A percentile compares a stretch with the other conserved stretches of the same genome.
These are phyloP conservation scores for Sebastolobus altivelis DNA, from an alignment of 2,797 vertebrate species.

Conservation along the genomic window DNA sequence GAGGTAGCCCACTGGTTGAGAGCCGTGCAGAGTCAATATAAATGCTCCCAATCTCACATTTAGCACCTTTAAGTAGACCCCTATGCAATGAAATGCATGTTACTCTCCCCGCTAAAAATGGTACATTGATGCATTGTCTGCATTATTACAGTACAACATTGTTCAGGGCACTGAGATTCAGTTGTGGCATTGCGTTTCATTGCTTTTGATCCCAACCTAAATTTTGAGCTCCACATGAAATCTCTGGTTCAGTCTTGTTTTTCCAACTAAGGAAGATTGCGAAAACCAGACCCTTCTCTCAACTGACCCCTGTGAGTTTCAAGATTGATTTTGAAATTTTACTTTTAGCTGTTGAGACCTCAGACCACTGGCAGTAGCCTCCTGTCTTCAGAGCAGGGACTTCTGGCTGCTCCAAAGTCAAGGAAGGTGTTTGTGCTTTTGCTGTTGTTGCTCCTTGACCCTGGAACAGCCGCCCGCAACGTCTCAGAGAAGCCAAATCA, in stretches of 20 bases:
- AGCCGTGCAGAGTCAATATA: too few species aligned
- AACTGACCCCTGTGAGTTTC: not conserved
- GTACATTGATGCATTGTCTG: not conserved
- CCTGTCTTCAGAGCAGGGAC: not conserved
- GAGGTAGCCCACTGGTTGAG: too few species aligned
- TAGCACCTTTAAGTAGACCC: not conserved
- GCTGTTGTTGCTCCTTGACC: not conserved
- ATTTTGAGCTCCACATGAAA: not conserved
- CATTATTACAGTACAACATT: not conserved
- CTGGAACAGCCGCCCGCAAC: not conserved
- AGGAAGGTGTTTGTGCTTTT: not conserved
- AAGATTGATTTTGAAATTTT: not conserved
- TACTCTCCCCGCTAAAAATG: not conserved
- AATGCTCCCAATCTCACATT: too few species aligned
- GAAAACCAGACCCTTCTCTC: not conserved
- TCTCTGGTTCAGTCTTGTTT: not conserved
- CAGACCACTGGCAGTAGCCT: not conserved
- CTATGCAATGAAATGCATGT: not conserved
- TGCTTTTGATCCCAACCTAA: not conserved
- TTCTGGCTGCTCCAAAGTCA: not conserved
- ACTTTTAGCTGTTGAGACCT: not conserved
- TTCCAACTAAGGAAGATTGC: not conserved
- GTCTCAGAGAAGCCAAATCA: not conserved
- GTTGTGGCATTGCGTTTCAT: not conserved
- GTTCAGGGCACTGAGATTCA: not conserved